Conservation (phyloP, 2,888 invertebrate genomes). For the Pecten maximus region DNA sequence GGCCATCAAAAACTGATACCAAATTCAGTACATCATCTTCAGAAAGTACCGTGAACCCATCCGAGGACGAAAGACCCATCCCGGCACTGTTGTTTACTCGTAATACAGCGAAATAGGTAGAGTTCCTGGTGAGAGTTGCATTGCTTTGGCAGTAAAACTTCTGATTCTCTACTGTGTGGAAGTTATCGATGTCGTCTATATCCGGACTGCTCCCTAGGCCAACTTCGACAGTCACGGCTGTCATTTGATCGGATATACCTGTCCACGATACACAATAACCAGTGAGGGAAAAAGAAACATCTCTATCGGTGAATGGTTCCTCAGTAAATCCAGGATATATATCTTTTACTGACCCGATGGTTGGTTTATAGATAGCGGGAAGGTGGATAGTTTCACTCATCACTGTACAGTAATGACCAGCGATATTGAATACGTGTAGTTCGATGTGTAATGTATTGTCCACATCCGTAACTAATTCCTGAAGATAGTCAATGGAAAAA, state of each 20-base stretch:
- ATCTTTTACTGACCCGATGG: slow-evolving; percentile 49
- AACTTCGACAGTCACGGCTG: slow-evolving; percentile 41
- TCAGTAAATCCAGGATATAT: neutral
- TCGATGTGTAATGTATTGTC: slow-evolving; percentile 51
- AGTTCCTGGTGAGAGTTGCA: neutral
- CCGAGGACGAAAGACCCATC: slow-evolving; percentile 48
- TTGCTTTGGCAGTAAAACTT: neutral
- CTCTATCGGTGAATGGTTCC: slow-evolving; percentile 26
- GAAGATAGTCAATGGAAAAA: slow-evolving; percentile 43
- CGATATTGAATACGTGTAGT: slow-evolving; percentile 59
- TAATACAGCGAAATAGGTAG: slow-evolving; percentile 45
- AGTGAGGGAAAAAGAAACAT: slow-evolving; percentile 34
- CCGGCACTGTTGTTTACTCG: slow-evolving; percentile 53
- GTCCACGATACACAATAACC: slow-evolving; percentile 49
- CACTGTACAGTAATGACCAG: slow-evolving; percentile 55
- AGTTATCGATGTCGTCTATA: slow-evolving; percentile 27
- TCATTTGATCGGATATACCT: slow-evolving; percentile 43
- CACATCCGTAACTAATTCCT: slow-evolving; percentile 44
- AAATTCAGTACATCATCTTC: slow-evolving; percentile 34
- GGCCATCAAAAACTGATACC: slow-evolving; percentile 1
- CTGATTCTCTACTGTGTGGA: neutral
- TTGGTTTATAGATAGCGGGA: slow-evolving; percentile 51
- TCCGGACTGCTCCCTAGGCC: slow-evolving; percentile 45
- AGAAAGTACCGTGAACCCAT: slow-evolving; percentile 55
- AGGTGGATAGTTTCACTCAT: slow-evolving; percentile 44